Conservation (phyloP, 2,113 vertebrate genomes). For the Columbina picui region DNA sequence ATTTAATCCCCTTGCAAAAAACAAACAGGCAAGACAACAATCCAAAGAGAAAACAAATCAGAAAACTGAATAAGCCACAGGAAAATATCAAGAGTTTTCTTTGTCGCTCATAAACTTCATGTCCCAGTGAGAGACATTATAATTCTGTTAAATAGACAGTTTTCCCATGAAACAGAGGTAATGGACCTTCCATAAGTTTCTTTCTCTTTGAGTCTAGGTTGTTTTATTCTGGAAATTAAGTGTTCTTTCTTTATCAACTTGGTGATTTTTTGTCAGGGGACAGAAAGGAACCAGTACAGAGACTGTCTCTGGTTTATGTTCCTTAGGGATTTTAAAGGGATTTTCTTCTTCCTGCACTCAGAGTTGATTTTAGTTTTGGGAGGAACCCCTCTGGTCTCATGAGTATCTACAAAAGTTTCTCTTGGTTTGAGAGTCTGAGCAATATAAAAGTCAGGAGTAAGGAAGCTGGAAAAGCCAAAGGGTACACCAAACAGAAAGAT, state of each 20-base stretch:
- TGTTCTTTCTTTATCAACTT: neutral
- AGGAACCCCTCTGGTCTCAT: neutral
- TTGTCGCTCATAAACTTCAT: neutral
- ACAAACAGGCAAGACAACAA: neutral
- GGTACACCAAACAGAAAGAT: neutral
- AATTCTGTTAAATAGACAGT: neutral
- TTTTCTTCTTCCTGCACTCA: neutral
- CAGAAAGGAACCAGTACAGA: neutral
- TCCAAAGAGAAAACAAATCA: neutral
- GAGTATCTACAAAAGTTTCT: neutral
- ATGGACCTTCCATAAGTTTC: neutral
- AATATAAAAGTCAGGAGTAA: neutral
- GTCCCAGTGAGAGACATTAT: neutral
- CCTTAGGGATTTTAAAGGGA: neutral
- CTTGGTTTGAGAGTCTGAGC: neutral
- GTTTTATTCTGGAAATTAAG: neutral
- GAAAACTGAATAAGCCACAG: neutral
- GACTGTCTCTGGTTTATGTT: neutral
- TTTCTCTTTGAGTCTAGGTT: neutral
- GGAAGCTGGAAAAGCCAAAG: neutral
- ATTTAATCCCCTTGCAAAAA: neutral
- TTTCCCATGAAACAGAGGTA: neutral
- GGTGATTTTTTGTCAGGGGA: neutral
- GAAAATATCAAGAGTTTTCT: neutral
- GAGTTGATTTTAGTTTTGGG: neutral